Evolutionary conservation across 2,113 vertebrate genomes (phyloP).

Genomic region (Syngnathus scovelli): DNA sequence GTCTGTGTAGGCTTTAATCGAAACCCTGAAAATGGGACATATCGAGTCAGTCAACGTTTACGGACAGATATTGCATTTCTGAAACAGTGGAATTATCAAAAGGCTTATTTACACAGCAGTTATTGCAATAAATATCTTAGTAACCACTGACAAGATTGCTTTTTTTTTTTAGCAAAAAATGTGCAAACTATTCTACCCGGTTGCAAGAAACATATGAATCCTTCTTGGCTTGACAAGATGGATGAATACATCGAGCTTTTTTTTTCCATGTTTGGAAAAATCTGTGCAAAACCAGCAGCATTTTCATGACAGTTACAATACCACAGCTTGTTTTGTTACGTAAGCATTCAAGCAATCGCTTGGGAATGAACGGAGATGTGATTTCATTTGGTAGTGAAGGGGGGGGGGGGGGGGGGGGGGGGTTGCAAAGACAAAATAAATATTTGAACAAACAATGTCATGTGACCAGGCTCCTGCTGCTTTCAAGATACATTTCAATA

Average conservation of each 20-base stretch:
- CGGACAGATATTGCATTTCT: conserved; percentile 4
- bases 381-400: conserved; percentile 15
- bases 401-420: background rate
- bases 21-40: conserved; percentile 12
- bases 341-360: background rate
- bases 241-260: conserved; percentile 30
- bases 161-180: background rate
- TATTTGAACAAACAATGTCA: conserved; percentile 60
- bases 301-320: conserved; percentile 37
- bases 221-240: conserved; percentile 39
- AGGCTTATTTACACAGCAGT: background rate
- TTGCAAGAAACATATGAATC: conserved; percentile 42
- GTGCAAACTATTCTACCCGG: background rate
- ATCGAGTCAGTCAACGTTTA: conserved; percentile 7
- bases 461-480: conserved; percentile 49
- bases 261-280: conserved; percentile 34
- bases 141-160: too few relatives aligned
- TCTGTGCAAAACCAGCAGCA: conserved; percentile 64
- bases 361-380: background rate
- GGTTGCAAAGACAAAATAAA: conserved; percentile 58
- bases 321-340: background rate
- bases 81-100: background rate
- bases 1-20: conserved; percentile 7
- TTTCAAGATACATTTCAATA: conserved; percentile 64
- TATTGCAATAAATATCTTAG: conserved; percentile 2